phyloP scores from a whole-genome alignment of 2,113 vertebrate species.

The Alethe castanea region DNA sequence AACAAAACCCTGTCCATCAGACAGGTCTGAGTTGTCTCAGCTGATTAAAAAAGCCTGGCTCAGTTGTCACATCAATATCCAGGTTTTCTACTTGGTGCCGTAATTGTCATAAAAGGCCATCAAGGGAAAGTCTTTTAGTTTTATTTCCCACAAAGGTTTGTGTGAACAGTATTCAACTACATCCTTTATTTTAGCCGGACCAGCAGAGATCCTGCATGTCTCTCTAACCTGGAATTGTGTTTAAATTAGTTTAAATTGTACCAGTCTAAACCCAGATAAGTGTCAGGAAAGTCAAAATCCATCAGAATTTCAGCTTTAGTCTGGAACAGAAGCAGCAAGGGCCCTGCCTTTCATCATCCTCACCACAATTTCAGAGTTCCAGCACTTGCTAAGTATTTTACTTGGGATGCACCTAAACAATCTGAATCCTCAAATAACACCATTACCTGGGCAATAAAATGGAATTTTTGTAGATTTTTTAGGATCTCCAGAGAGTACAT shows the following conservation, averaged over 20 bases:
- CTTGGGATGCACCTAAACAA: not conserved
- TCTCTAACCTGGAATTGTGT: not conserved
- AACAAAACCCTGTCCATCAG: no score
- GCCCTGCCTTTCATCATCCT: not conserved
- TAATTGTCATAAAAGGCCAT: not conserved
- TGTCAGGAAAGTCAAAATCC: not conserved
- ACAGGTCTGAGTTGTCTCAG: not conserved
- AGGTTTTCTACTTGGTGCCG: not conserved
- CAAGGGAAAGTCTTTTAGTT: not conserved
- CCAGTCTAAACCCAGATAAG: not conserved
- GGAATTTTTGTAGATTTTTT: not conserved
- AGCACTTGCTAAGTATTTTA: not conserved
- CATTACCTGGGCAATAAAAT: slow-evolving; percentile 6
- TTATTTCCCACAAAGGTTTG: not conserved
- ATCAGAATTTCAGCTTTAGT: not conserved
- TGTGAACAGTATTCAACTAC: not conserved
- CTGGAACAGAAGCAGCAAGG: not conserved
- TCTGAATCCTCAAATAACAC: slow-evolving; percentile 4
- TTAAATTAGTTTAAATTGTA: not conserved
- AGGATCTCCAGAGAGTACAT: not conserved
- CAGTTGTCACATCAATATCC: not conserved
- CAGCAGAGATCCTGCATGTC: not conserved
- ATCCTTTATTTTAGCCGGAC: not conserved
- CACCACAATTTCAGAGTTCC: not conserved
- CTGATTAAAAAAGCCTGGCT: not conserved